A percentile compares a stretch with the other conserved stretches of the same genome.
phyloP scores from a whole-genome alignment of 92 coral and sea anemone species.

The Ricordea florida region DNA sequence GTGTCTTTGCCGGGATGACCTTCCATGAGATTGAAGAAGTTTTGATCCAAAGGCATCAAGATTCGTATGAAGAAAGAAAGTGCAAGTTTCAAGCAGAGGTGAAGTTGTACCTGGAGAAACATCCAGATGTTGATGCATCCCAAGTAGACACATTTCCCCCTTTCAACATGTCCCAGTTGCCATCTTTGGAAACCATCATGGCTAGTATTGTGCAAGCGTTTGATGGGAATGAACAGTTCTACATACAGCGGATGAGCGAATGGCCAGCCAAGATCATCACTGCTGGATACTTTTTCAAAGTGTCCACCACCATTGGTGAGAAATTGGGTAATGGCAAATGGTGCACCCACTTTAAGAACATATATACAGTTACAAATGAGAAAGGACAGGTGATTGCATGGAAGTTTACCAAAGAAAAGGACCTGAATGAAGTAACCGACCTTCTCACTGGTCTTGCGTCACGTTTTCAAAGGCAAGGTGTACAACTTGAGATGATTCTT shows the following conservation, averaged over 20 bases:
- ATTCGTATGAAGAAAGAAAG: constrained; percentile 50
- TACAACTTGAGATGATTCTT: constrained; percentile 41
- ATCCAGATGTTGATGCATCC: not conserved
- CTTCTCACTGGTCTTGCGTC: constrained; percentile 39
- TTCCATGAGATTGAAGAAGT: constrained; percentile 59
- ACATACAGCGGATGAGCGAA: constrained; percentile 75
- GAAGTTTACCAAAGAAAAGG: constrained; percentile 64
- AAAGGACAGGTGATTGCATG: constrained; percentile 73
- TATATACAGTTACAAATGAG: constrained; percentile 71
- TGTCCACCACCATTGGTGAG: constrained; percentile 63
- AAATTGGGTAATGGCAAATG: constrained; percentile 43
- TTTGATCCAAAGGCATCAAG: constrained; percentile 60
- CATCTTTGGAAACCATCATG: constrained; percentile 72
- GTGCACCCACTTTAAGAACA: constrained; percentile 51
- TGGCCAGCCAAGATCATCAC: constrained; percentile 58
- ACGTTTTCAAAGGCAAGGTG: constrained; percentile 57
- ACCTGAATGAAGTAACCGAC: constrained; percentile 24
- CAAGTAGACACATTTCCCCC: constrained; percentile 43
- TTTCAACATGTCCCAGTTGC: constrained; percentile 59
- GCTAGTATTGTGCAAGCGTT: constrained; percentile 54
- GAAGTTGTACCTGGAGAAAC: constrained; percentile 31
- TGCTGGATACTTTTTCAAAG: constrained; percentile 67
- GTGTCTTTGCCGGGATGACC: constrained; percentile 56
- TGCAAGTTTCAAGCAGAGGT: constrained; percentile 56
- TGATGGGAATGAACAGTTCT: constrained; percentile 50